Base-by-base conservation (phyloP, 2,888 invertebrate genomes). In the Ectemnius cavifrons region DNA sequence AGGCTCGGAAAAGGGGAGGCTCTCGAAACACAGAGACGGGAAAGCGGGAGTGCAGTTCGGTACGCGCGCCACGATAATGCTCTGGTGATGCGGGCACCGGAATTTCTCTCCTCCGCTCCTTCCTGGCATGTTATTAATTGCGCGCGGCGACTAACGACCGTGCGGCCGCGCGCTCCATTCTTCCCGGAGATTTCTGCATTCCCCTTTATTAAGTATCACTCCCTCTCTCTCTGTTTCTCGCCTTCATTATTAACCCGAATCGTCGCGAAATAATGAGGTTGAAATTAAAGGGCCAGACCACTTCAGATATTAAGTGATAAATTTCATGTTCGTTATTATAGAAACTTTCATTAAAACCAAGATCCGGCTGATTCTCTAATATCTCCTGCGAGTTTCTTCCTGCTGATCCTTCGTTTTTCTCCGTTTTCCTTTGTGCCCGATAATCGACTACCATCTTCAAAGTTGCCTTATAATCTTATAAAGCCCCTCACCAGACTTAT, bases 21-120 rank as follows among this genome's bases (percentile, higher is more conserved):
- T 65, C 79, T 56, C 63, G 71, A 60, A 69, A 60, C 78, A 37
- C 28, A 59, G 46, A 59, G 14, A 18, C 23, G 60, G 63, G 60
- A 45, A 70, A 61, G 37, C 37, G 37, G 37, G 37, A 37, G 37
- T 37, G 37, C 37, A 37, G 37, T 37, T 37, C 11, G 37, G 37
- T 37, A 37, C 11, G 11, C 67, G 56, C 56, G 52, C 37, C 70
- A 71, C 67, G 82, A 73, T 76, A 73, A 72, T 76, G 71, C 70
- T 58, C 62, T 61, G 45, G 57, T 56, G 37, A 37, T 37, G 52
- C 67, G 45, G 16, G 52, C 16, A 14, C 16, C 11, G 67, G 67
- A 81, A 82, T 81, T 81, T 81, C 81, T 75, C 81, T 73, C 61
- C 82, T 66, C 75, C 79, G 74, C 80, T 77, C 74, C 82, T 77